Evolutionary conservation across 1,140 invertebrate species (phyloP).

Genomic region (Cylas formicarius): DNA sequence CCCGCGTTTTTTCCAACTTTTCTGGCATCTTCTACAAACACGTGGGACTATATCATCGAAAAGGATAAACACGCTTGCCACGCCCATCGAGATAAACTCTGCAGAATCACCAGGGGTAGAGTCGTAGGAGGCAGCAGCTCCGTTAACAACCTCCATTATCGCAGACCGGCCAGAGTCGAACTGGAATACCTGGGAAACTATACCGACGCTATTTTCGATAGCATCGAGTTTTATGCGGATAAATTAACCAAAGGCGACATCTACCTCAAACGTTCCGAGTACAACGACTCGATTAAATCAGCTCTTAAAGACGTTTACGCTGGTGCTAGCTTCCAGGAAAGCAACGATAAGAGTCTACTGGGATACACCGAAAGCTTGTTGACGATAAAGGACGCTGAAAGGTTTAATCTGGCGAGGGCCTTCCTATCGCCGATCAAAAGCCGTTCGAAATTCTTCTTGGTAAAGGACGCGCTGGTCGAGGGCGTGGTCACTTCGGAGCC

Average conservation of each 20-base stretch:
- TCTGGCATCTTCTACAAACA: conserved; percentile 14
- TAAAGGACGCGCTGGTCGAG: conserved; percentile 53
- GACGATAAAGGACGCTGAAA: conserved; percentile 43
- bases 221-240: conserved; percentile 7
- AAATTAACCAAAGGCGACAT: conserved; percentile 10
- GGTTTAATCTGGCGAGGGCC: conserved; percentile 52
- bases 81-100: conserved; percentile 33
- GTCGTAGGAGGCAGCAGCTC: conserved; percentile 56
- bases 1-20: conserved; percentile 21
- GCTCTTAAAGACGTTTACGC: conserved; percentile 41
- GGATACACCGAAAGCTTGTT: conserved; percentile 40
- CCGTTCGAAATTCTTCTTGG: conserved; percentile 60
- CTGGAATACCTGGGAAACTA: conserved; percentile 1
- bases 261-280: conserved; percentile 7
- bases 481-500: conserved; percentile 45
- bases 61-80: conserved; percentile 46
- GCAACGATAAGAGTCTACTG: conserved; percentile 35
- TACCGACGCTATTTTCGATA: conserved; percentile 8
- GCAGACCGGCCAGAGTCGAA: conserved; percentile 45
- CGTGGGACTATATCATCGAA: conserved; percentile 23
- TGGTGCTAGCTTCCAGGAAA: conserved; percentile 31
- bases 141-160: conserved; percentile 63
- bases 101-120: conserved; percentile 46
- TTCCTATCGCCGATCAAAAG: conserved; percentile 53
- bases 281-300: conserved; percentile 31